A percentile compares a stretch with the other conserved stretches of the same genome.
Conservation (phyloP, 2,888 invertebrate genomes). For the Plutella xylostella region DNA sequence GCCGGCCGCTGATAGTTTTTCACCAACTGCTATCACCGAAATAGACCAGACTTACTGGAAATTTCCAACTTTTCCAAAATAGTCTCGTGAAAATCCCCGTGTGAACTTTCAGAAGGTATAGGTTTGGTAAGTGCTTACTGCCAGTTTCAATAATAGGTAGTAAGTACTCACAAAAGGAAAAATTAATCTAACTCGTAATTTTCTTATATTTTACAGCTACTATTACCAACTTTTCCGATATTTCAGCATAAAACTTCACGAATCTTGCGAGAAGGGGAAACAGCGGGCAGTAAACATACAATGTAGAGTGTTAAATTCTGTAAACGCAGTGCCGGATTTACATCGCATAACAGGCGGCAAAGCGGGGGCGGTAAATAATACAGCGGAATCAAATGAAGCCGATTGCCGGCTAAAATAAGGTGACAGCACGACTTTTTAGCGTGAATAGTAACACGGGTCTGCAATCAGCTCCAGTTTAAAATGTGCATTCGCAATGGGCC, state of each 20-base stretch:
- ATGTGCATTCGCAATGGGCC: slow-evolving; percentile 67
- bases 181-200: too few relatives aligned
- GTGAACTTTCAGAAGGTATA: neutral
- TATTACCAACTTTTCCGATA: too few relatives aligned
- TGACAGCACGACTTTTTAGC: slow-evolving; percentile 56
- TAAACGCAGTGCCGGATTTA: too few relatives aligned
- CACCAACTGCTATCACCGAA: neutral
- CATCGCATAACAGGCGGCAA: too few relatives aligned
- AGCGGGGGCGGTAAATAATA: neutral
- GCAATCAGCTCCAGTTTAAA: slow-evolving; percentile 68
- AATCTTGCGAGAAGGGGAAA: too few relatives aligned
- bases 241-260: too few relatives aligned
- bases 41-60: neutral
- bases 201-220: too few relatives aligned
- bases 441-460: slow-evolving; percentile 56
- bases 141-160: too few relatives aligned
- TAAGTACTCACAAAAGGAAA: too few relatives aligned
- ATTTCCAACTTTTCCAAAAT: neutral
- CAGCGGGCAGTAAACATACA: too few relatives aligned
- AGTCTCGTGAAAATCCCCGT: neutral
- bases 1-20: neutral
- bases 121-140: too few relatives aligned
- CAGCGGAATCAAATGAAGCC: slow-evolving; percentile 26
- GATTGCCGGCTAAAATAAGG: slow-evolving; percentile 45
- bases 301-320: too few relatives aligned